Conservation (phyloP, 2,113 vertebrate genomes). For the Pogonocichla stellata region DNA sequence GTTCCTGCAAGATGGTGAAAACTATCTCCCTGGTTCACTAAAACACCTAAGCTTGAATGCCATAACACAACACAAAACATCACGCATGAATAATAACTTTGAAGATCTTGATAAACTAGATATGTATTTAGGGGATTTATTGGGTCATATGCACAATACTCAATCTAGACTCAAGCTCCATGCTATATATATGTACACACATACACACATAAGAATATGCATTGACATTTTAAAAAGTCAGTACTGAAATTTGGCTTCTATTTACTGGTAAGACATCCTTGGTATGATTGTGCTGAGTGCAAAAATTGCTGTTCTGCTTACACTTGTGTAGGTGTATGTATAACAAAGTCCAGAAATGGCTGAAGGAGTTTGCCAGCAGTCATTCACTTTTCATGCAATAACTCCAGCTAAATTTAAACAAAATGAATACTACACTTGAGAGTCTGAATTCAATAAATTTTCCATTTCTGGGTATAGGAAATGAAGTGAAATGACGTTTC, state of each 20-base stretch:
- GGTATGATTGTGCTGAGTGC: neutral
- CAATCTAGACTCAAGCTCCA: neutral
- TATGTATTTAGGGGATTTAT: neutral
- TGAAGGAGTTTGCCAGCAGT: neutral
- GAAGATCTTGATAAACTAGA: neutral
- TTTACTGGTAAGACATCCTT: neutral
- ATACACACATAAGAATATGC: accelerated
- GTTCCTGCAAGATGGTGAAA: neutral
- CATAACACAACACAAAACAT: neutral
- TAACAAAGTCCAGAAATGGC: neutral
- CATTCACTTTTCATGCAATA: neutral
- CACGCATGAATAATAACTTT: neutral
- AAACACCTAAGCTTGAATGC: neutral
- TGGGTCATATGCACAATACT: neutral
- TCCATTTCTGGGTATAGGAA: neutral
- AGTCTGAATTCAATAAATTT: slow-evolving; percentile 24
- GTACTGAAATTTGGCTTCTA: neutral
- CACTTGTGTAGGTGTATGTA: neutral
- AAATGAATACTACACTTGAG: neutral
- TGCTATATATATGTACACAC: accelerated
- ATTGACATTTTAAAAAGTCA: neutral
- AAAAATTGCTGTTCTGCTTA: neutral
- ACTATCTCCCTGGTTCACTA: neutral
- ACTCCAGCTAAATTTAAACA: slow-evolving; percentile 25
- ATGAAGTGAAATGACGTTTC: neutral